These are phyloP conservation scores for Patagioenas fasciata DNA, from an alignment of 2,113 vertebrate genomes.

Conservation along the genomic window DNA sequence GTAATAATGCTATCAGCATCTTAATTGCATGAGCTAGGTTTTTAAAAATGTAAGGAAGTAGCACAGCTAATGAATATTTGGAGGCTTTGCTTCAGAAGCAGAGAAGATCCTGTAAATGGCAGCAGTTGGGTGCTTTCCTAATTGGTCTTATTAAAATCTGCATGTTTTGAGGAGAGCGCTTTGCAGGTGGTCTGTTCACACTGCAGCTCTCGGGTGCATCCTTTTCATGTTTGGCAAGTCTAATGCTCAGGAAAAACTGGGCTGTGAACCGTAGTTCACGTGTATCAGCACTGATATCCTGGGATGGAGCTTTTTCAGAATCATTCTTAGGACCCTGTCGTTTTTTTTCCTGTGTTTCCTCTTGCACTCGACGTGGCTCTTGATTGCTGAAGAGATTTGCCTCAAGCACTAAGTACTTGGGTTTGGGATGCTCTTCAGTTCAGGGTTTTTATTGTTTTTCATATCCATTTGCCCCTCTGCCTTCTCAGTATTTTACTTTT, in stretches of 20 bases:
- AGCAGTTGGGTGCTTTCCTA: neutral
- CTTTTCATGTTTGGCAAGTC: neutral
- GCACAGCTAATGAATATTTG: conserved; percentile 1
- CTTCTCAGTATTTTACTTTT: neutral
- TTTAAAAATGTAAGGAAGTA: conserved; percentile 11
- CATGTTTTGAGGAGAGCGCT: neutral
- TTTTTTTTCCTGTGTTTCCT: neutral
- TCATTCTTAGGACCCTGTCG: neutral
- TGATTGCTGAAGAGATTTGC: neutral
- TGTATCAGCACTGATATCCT: neutral
- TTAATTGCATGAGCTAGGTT: neutral
- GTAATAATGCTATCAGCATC: neutral
- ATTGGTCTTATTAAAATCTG: neutral
- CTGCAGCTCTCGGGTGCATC: neutral
- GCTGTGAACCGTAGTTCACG: neutral
- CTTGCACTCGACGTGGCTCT: neutral
- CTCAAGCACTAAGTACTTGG: neutral
- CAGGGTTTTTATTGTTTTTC: neutral
- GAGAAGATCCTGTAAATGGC: neutral
- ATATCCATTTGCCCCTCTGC: neutral
- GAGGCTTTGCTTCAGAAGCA: neutral
- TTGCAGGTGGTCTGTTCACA: neutral
- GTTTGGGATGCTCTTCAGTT: neutral
- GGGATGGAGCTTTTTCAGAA: neutral
- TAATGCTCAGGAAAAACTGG: neutral